These are phyloP conservation scores for Chromis chromis DNA, from an alignment of 2,797 vertebrate species.

Conservation along the genomic window DNA sequence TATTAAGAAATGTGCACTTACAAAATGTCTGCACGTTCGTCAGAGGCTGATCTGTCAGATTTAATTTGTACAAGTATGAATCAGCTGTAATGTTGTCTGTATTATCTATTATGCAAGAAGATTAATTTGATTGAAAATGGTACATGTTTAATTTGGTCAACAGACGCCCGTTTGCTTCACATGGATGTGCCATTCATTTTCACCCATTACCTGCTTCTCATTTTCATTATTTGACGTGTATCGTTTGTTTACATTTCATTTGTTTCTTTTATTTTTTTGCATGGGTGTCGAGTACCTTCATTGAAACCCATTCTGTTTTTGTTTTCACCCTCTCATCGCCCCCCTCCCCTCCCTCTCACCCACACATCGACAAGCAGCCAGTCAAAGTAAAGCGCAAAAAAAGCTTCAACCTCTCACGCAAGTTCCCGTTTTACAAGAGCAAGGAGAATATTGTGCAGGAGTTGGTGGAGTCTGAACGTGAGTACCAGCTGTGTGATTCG, in stretches of 20 bases:
- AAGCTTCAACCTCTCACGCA: slow-evolving; percentile 99
- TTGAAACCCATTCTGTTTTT: slow-evolving; percentile 87
- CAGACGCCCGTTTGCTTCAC: slow-evolving; percentile 48
- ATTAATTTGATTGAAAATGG: slow-evolving; percentile 28
- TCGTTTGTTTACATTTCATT: slow-evolving; percentile 71
- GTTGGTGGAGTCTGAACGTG: slow-evolving; percentile 96
- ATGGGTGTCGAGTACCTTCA: slow-evolving; percentile 80
- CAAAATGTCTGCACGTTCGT: slow-evolving; percentile 37
- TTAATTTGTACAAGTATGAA: slow-evolving; percentile 36
- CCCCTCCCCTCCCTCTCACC: slow-evolving; percentile 78
- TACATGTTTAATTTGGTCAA: slow-evolving; percentile 46
- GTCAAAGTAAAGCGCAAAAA: slow-evolving; percentile 99
- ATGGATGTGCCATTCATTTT: slow-evolving; percentile 72
- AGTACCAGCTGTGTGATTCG: slow-evolving; percentile 87
- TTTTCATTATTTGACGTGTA: slow-evolving; percentile 69
- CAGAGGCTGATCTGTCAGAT: slow-evolving; percentile 37
- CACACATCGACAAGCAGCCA: slow-evolving; percentile 89
- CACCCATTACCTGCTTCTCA: slow-evolving; percentile 74
- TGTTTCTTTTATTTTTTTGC: slow-evolving; percentile 60
- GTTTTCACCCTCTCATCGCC: slow-evolving; percentile 77
- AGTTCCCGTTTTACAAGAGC: slow-evolving; percentile 99
- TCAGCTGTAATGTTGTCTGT: slow-evolving; percentile 39
- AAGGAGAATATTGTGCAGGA: slow-evolving; percentile 99
- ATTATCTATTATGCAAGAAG: slow-evolving; percentile 17
- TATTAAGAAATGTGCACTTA: slow-evolving; percentile 45